Evolutionary conservation across 2,113 vertebrate species (phyloP).

Genomic region (Tupaia chinensis): DNA sequence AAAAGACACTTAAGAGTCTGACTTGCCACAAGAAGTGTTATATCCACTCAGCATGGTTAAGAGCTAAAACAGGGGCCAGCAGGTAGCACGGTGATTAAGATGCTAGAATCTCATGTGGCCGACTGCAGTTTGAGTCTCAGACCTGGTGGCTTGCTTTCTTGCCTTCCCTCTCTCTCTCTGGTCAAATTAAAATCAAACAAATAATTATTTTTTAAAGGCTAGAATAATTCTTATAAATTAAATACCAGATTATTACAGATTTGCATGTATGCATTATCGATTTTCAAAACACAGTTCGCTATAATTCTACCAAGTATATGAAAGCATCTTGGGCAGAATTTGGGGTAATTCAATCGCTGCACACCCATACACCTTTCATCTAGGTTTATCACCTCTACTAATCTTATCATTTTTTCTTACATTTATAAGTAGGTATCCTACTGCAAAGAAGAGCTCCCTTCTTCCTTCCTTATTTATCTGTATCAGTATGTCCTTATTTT

Average conservation of each 20-base stretch:
- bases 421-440: not conserved
- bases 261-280: not conserved
- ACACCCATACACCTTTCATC: not conserved
- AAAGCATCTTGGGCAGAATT: not conserved
- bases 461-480: not conserved
- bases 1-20: not conserved
- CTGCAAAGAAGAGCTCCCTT: not conserved
- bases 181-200: no score
- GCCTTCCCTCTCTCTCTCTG: no score
- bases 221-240: not conserved
- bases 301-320: conserved; percentile 34
- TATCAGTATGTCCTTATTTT: not conserved
- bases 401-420: not conserved
- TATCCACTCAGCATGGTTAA: not conserved
- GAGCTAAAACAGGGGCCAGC: not conserved
- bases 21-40: not conserved
- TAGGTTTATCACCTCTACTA: not conserved
- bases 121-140: no score
- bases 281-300: not conserved
- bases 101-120: no score
- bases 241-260: not conserved
- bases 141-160: no score
- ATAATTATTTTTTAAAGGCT: no score
- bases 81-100: no score
- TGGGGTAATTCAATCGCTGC: not conserved